Conservation (phyloP, 2,888 invertebrate genomes). For the Lycaena phlaeas region DNA sequence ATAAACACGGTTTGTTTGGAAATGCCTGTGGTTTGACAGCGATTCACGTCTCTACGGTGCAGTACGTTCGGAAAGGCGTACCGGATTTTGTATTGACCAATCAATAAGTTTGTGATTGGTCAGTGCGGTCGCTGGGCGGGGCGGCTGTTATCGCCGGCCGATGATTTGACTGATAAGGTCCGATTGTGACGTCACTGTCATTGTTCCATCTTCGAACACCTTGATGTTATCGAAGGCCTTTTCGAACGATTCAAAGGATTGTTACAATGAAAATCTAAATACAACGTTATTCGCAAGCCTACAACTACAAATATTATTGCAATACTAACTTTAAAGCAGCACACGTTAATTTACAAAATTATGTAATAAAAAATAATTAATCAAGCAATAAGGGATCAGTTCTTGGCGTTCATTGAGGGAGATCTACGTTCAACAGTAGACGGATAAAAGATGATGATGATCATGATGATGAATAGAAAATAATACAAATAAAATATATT, state of each 20-base stretch:
- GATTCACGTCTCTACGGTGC: slow-evolving; percentile 19
- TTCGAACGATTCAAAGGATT: background rate
- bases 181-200: slow-evolving; percentile 38
- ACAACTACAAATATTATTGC: too few relatives aligned
- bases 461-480: too few relatives aligned
- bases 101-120: slow-evolving; percentile 60
- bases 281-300: slow-evolving; percentile 1
- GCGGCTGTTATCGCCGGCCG: slow-evolving; percentile 40
- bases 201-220: slow-evolving; percentile 27
- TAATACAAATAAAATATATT: background rate
- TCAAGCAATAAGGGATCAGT: too few relatives aligned
- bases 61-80: slow-evolving; percentile 33
- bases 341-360: too few relatives aligned
- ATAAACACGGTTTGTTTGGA: slow-evolving; percentile 23
- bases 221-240: slow-evolving; percentile 5
- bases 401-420: too few relatives aligned
- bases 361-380: background rate
- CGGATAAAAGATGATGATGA: too few relatives aligned
- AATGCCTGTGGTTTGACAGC: slow-evolving; percentile 20
- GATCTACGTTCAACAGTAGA: too few relatives aligned
- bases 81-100: slow-evolving; percentile 42
- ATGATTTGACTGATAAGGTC: slow-evolving; percentile 37
- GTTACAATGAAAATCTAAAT: background rate
- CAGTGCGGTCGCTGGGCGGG: slow-evolving; percentile 47
- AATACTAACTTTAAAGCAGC: too few relatives aligned